Evolutionary conservation across 2,113 vertebrate species (phyloP), one percentile per base, ranked within the genome.

Genomic region (Pangasianodon gigas): DNA sequence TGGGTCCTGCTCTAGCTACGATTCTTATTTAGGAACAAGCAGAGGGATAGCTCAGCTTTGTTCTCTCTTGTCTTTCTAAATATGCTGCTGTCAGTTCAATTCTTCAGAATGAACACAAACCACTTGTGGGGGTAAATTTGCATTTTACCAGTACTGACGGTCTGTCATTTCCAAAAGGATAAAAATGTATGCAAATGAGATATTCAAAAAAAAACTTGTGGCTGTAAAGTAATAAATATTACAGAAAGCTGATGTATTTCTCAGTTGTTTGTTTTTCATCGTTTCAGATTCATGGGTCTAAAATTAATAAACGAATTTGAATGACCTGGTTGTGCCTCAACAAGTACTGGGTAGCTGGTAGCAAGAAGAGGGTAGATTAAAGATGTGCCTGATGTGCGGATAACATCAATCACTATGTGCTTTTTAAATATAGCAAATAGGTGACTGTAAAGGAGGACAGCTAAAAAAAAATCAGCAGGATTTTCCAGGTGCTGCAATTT

Each of bases 1-100:
- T 11, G 92, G 90, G 95, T 82, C 92, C 94, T 96, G 95, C 94
- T 96, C 95, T 92, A 96, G 93, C 95, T 96, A 84, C 44, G 93
- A 91, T 95, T 95, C 95, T 96, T 96, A 94, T 96, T 96, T 94
- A 93, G 93, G 95, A 96, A 93, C 94, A 92, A 92, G 88, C 85
- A 89, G 94, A 94, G 93, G 94, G 94, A 94, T 94, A 94, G 92
- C 90, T 94, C 44, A 90, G 93, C 94, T 94, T 94, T 92, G 87
- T 85, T 94, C 94, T 93, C 91, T 91, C 90, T 80, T 60, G 80
- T 88, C 89, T 90, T 94, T 81, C 93, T 95, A 93, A 95, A 94
- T 92, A 91, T 93, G 93, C 85, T 93, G 90, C 89, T 21, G 91
- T 94, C 92, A 60, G 87, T 91, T 92, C 54, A 91, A 92, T 91